phyloP scores from a whole-genome alignment of 2,797 vertebrate species.

The Pipistrellus pipistrellus region DNA sequence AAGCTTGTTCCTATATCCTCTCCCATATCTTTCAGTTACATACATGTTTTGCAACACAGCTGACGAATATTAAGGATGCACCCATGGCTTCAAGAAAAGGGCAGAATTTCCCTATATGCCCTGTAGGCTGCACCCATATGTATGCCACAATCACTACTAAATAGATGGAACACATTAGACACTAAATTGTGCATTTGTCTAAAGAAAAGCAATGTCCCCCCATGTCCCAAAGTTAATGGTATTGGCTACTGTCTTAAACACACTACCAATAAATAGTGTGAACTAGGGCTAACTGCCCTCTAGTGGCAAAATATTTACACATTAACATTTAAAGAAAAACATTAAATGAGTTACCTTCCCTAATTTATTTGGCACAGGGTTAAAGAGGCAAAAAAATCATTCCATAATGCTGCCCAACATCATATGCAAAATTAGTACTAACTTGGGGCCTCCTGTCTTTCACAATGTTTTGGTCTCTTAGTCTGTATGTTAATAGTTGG shows the following conservation, averaged over 20 bases:
- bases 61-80: not conserved
- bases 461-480: not conserved
- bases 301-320: no score
- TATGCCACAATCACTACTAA: not conserved
- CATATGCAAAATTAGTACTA: not conserved
- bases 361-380: not conserved
- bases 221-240: not conserved
- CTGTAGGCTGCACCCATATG: not conserved
- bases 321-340: no score
- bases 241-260: constrained; percentile 9
- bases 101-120: not conserved
- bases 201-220: not conserved
- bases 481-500: not conserved
- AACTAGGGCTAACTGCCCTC: not conserved
- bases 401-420: not conserved
- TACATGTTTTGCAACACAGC: not conserved
- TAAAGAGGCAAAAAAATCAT: constrained; percentile 3
- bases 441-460: not conserved
- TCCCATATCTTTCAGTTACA: not conserved
- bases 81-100: not conserved
- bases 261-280: not conserved
- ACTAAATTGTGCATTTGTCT: not conserved
- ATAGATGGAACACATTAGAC: not conserved
- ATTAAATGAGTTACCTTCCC: no score
- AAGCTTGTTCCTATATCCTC: not conserved